These are phyloP conservation scores for Blennius ocellaris DNA, from an alignment of 2,113 vertebrate species.

Conservation along the genomic window DNA sequence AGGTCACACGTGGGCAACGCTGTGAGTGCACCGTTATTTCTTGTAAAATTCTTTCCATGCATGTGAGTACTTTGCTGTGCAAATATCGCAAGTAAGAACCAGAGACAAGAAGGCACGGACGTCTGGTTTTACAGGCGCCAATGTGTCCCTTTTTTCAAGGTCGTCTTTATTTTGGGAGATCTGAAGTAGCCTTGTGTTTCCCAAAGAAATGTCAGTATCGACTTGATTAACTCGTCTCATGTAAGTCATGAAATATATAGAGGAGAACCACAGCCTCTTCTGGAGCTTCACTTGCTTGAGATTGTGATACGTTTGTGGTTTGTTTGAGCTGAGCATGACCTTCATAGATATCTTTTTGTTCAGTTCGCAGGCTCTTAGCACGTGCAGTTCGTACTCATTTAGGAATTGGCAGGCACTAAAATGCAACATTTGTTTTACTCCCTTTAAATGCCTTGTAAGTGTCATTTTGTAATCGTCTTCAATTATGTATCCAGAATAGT, in stretches of 20 bases:
- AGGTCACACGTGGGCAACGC: constrained; percentile 6
- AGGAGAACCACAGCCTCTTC: background rate
- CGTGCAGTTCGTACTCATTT: background rate
- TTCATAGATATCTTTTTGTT: constrained; percentile 1
- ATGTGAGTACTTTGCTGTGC: constrained; percentile 32
- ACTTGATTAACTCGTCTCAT: background rate
- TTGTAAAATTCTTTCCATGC: constrained; percentile 50
- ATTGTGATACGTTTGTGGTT: constrained; percentile 8
- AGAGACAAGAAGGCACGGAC: background rate
- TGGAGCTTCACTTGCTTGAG: constrained; percentile 7
- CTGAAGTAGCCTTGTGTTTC: background rate
- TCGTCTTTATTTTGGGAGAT: background rate
- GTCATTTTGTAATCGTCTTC: background rate
- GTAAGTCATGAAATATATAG: background rate
- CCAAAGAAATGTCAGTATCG: background rate
- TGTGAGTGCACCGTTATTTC: background rate
- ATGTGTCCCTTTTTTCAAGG: background rate
- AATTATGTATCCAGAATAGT: background rate
- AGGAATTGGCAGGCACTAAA: constrained; percentile 13
- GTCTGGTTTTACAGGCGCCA: background rate
- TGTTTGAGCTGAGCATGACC: background rate
- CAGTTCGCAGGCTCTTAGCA: background rate
- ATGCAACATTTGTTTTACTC: background rate
- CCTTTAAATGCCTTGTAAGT: background rate
- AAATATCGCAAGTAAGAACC: background rate